Evolutionary conservation across 2,113 vertebrate species (phyloP).

Genomic region (Microcebus lehilahytsara): DNA sequence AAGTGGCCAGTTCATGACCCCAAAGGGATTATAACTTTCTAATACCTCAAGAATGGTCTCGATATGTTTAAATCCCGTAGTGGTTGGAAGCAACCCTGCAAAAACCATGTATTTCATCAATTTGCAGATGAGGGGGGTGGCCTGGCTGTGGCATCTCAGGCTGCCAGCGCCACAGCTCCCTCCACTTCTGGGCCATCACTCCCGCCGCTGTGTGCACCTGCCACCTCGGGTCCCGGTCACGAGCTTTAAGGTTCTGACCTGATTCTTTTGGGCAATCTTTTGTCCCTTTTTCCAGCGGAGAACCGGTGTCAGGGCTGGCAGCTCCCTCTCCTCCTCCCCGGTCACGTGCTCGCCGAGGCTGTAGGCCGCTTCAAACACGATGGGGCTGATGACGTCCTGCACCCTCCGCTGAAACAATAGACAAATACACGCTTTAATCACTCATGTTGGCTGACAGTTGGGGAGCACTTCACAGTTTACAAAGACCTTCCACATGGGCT

Average conservation of each 20-base stretch:
- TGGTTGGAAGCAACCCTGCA: neutral
- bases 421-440: neutral
- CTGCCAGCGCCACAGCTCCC: neutral
- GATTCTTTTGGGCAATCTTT: constrained; percentile 93
- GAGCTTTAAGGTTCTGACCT: constrained; percentile 84
- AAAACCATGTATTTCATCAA: neutral
- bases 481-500: neutral
- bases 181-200: fast-evolving
- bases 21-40: neutral
- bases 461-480: neutral
- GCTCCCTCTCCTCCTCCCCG: constrained; percentile 84
- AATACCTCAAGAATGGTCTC: neutral
- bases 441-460: fast-evolving
- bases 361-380: constrained; percentile 94
- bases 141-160: neutral
- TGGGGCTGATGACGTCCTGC: constrained; percentile 95
- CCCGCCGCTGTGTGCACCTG: neutral
- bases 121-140: neutral
- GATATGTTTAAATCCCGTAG: neutral
- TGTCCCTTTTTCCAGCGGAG: constrained; percentile 96
- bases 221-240: fast-evolving
- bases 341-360: constrained; percentile 88
- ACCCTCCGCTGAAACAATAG: constrained; percentile 91
- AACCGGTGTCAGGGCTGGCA: constrained; percentile 91
- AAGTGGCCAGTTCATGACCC: neutral